Evolutionary conservation across 2,888 invertebrate species (phyloP), one percentile per base, ranked within the genome.

Genomic region (Chymomyza fuscimana): DNA sequence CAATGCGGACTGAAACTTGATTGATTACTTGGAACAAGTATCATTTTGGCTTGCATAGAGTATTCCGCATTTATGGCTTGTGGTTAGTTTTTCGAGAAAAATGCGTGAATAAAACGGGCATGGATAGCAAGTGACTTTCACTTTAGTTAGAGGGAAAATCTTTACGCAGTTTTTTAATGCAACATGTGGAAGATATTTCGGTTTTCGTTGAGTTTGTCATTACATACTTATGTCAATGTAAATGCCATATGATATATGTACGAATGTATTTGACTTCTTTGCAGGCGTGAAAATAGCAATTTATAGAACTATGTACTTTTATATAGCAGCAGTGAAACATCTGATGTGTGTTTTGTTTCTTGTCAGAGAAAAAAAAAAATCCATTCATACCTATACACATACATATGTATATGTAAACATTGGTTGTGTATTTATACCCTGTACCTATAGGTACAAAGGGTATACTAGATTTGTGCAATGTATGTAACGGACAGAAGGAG

Each of bases 1-100:
- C 52, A 54, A 54, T 54, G 19, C 16, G 4, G 22, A 61, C 54
- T 77, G 59, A 60, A n/a, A 63, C 59, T 73, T 73, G 73, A 86
- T 86, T 78, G 88, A 87, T 83, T 78, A 76, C 81, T 68, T 71
- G 67, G 66, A 46, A 46, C 40, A 46, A 46, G 40, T 73, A 73
- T 81, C 74, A 46, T 87, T 82, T 77, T 87, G 83, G 88, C 32
- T 56, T 65, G 83, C 51, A 50, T 83, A 86, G 88, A 87, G 73
- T 72, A 83, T 87, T 83, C 82, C 82, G 88, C 88, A 82, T 82
- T 80, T 74, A 72, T 67, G 72, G 74, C 12, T 46, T 46, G 40
- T 46, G 40, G 40, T 46, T 46, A 4, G 40, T 46, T 46, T 46
- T 46, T 4, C 4, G 40, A 46, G 12, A 0, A 46, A 46, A 46